Evolutionary conservation across 2,113 vertebrate species (phyloP).

Genomic region (Hippopotamus amphibius): DNA sequence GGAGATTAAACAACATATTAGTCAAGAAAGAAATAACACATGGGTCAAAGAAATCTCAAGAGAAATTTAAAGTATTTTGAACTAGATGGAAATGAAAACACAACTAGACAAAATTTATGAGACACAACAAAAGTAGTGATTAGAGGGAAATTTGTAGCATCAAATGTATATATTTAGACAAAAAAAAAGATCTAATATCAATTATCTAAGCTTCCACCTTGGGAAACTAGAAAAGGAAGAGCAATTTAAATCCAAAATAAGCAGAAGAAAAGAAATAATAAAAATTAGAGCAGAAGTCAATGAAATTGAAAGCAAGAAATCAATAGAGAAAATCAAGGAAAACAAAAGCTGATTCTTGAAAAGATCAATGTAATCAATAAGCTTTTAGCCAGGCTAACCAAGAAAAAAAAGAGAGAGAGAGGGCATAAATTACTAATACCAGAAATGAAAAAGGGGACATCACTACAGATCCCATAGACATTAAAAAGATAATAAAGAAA

Average conservation of each 20-base stretch:
- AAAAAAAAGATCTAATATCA: neutral
- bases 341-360: neutral
- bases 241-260: neutral
- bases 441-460: neutral
- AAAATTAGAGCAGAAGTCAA: neutral
- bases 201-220: neutral
- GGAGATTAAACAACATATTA: neutral
- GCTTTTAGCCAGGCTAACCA: neutral
- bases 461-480: neutral
- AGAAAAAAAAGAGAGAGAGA: neutral
- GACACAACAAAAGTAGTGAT: neutral
- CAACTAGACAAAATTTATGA: neutral
- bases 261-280: neutral
- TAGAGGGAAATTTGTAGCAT: neutral
- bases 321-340: neutral
- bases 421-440: neutral
- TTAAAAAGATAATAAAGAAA: neutral
- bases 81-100: neutral
- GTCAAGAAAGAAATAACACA: neutral
- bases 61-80: neutral
- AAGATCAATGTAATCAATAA: neutral
- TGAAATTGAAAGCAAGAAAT: neutral
- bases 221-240: neutral
- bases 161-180: neutral
- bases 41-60: neutral